These are phyloP conservation scores for Ferrisia virgata DNA, from an alignment of 2,888 invertebrate species.

Conservation along the genomic window DNA sequence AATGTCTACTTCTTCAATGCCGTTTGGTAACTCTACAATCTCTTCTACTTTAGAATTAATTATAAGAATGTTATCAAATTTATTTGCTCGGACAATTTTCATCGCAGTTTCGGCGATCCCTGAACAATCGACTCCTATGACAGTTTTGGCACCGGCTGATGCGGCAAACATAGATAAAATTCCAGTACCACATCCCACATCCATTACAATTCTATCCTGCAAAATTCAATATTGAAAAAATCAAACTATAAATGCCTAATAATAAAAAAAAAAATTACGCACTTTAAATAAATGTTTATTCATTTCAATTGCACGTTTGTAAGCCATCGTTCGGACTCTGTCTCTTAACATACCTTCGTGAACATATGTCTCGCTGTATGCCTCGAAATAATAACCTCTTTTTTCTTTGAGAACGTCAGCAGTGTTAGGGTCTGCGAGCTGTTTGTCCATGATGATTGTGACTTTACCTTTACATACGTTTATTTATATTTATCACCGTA, in stretches of 20 bases:
- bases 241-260: no score
- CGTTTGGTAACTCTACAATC: background rate
- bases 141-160: constrained; percentile 83
- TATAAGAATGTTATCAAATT: constrained; percentile 27
- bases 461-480: no score
- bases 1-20: constrained; percentile 15
- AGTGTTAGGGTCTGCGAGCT: background rate
- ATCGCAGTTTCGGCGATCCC: constrained; percentile 60
- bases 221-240: no score
- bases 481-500: no score
- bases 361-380: constrained; percentile 4
- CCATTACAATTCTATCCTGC: constrained; percentile 76
- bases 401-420: background rate
- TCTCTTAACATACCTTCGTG: constrained; percentile 22
- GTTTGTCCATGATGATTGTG: background rate
- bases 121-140: constrained; percentile 93
- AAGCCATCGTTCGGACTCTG: constrained; percentile 1
- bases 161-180: constrained; percentile 98
- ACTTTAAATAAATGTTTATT: constrained; percentile 37
- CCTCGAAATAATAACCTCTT: constrained; percentile 29
- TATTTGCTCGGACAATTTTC: background rate
- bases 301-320: constrained; percentile 33
- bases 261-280: background rate
- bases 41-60: constrained; percentile 32
- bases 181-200: constrained; percentile 96